A percentile compares a stretch with the other conserved stretches of the same genome.
Evolutionary conservation across 2,113 vertebrate species (phyloP).

Genomic region (Sorex fumeus): DNA sequence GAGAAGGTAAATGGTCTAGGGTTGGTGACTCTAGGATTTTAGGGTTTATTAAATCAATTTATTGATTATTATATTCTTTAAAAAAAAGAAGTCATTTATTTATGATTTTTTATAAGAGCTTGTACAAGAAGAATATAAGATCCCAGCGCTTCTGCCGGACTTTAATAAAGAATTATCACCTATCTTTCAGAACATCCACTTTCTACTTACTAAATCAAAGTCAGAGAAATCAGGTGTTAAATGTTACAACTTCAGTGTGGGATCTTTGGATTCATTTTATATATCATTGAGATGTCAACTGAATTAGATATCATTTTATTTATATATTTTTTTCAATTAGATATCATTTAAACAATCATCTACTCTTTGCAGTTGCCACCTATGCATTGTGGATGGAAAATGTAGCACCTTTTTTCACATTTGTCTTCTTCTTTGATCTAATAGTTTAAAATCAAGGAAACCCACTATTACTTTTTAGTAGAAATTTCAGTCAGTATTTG

Average conservation of each 20-base stretch:
- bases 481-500: neutral
- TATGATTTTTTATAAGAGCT: neutral
- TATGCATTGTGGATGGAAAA: neutral
- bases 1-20: neutral
- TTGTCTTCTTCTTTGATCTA: neutral
- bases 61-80: too few relatives aligned
- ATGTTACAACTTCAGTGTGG: neutral
- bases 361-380: neutral
- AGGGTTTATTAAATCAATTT: neutral
- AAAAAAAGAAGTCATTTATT: neutral
- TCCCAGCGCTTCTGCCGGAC: neutral
- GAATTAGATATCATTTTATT: neutral
- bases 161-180: slow-evolving; percentile 7
- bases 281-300: too few relatives aligned
- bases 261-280: neutral
- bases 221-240: neutral
- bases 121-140: neutral
- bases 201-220: neutral
- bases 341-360: neutral
- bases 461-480: neutral
- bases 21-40: neutral
- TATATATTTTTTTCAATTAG: too few relatives aligned
- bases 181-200: neutral
- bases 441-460: neutral
- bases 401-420: neutral